These are phyloP conservation scores for Ooceraea biroi DNA, from an alignment of 1,140 invertebrate species.

Conservation along the genomic window DNA sequence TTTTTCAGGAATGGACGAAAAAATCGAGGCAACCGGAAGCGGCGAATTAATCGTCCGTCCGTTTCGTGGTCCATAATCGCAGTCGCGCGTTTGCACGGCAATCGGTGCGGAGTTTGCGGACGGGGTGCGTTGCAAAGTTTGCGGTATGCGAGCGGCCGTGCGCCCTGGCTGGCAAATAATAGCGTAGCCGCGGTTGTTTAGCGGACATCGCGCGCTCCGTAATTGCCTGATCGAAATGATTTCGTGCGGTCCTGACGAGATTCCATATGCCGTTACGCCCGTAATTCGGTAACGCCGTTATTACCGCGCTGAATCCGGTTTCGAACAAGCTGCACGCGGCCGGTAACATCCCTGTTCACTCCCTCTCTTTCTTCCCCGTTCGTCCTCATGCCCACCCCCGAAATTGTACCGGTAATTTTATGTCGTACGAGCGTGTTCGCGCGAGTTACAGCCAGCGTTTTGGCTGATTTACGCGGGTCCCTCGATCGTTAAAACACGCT, in stretches of 20 bases:
- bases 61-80: not conserved
- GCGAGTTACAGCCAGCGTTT: slow-evolving; percentile 45
- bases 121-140: slow-evolving; percentile 28
- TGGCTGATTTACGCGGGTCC: slow-evolving; percentile 28
- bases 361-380: not conserved
- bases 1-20: no score
- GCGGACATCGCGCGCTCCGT: slow-evolving; percentile 39
- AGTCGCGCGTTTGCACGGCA: not conserved
- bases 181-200: slow-evolving; percentile 48
- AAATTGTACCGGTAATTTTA: slow-evolving; percentile 50
- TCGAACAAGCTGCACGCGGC: slow-evolving; percentile 37
- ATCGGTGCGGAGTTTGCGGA: slow-evolving; percentile 1
- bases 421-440: slow-evolving; percentile 41
- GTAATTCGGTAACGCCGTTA: slow-evolving; percentile 56
- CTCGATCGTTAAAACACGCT: slow-evolving; percentile 6
- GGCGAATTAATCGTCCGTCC: not conserved
- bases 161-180: slow-evolving; percentile 43
- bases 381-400: not conserved
- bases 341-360: slow-evolving; percentile 22
- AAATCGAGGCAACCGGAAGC: not conserved
- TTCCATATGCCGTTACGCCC: slow-evolving; percentile 42
- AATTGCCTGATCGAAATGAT: slow-evolving; percentile 59
- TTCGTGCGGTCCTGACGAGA: slow-evolving; percentile 43
- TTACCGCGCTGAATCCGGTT: slow-evolving; percentile 30
- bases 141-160: not conserved